Conservation (phyloP, 2,888 invertebrate genomes). For the Pyrgus malvae region DNA sequence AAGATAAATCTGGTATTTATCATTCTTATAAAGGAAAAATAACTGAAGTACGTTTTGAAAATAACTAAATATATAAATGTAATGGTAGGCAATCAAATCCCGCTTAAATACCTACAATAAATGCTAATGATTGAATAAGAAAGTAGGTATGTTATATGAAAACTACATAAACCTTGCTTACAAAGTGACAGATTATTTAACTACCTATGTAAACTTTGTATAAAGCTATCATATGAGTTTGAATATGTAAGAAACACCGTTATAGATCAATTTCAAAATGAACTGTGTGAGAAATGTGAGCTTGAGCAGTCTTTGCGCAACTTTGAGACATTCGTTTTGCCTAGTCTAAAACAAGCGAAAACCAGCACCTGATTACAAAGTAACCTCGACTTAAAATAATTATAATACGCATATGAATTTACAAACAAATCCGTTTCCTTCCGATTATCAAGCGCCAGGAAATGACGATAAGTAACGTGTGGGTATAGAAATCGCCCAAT, state of each 20-base stretch:
- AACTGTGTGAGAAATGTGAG: conserved; percentile 30
- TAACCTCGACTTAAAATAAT: conserved; percentile 16
- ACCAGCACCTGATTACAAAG: neutral
- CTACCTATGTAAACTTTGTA: too few relatives aligned
- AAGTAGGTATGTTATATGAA: too few relatives aligned
- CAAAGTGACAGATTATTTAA: too few relatives aligned
- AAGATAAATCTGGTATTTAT: too few relatives aligned
- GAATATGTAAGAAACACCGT: conserved; percentile 32
- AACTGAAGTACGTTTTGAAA: too few relatives aligned
- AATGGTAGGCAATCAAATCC: too few relatives aligned
- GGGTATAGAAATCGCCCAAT: conserved; percentile 18
- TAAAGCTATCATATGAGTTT: conserved; percentile 1
- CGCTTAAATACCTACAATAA: too few relatives aligned
- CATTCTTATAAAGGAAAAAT: too few relatives aligned
- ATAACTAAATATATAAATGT: too few relatives aligned
- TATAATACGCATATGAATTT: conserved; percentile 8
- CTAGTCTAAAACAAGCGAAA: conserved; percentile 6
- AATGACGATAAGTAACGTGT: conserved; percentile 13
- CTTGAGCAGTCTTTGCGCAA: conserved; percentile 21
- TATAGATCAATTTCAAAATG: conserved; percentile 34
- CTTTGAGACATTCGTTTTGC: conserved; percentile 8
- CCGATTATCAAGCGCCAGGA: conserved; percentile 33
- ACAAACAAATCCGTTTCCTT: conserved; percentile 34
- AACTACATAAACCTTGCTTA: too few relatives aligned
- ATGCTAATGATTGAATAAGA: too few relatives aligned